Conservation (phyloP, 2,113 vertebrate genomes). For the Microcebus griseorufus region DNA sequence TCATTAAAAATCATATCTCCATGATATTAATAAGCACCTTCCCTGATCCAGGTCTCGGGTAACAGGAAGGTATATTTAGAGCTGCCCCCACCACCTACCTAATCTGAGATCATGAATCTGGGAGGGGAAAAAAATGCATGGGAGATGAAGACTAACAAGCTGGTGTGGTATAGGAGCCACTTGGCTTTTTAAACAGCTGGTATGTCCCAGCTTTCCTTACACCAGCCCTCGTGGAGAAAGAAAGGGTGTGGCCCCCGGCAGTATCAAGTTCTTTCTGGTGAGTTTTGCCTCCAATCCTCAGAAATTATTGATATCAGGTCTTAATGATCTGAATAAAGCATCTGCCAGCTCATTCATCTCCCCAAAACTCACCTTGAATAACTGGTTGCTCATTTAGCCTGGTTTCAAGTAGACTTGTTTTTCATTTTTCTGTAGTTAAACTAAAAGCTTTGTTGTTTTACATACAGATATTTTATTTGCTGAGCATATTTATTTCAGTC, state of each 20-base stretch:
- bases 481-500: slow-evolving; percentile 80
- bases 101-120: slow-evolving; percentile 71
- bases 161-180: slow-evolving; percentile 29
- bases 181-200: slow-evolving; percentile 71
- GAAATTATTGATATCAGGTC: slow-evolving; percentile 81
- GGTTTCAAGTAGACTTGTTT: slow-evolving; percentile 81
- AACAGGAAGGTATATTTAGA: slow-evolving; percentile 83
- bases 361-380: slow-evolving; percentile 71
- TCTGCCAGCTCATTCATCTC: slow-evolving; percentile 83
- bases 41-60: slow-evolving; percentile 78
- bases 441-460: slow-evolving; percentile 78
- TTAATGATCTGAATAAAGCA: slow-evolving; percentile 83
- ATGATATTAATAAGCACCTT: slow-evolving; percentile 89
- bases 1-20: slow-evolving; percentile 88
- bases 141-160: slow-evolving; percentile 62
- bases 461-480: slow-evolving; percentile 79
- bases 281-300: slow-evolving; percentile 74
- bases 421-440: slow-evolving; percentile 79
- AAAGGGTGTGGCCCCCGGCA: slow-evolving; percentile 50
- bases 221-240: slow-evolving; percentile 17
- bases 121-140: neutral
- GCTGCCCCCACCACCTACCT: slow-evolving; percentile 75
- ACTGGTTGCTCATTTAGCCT: slow-evolving; percentile 74
- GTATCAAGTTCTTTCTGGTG: slow-evolving; percentile 62
- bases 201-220: slow-evolving; percentile 26